Evolutionary conservation across 2,113 vertebrate species (phyloP).

Genomic region (Atlantisia rogersi): DNA sequence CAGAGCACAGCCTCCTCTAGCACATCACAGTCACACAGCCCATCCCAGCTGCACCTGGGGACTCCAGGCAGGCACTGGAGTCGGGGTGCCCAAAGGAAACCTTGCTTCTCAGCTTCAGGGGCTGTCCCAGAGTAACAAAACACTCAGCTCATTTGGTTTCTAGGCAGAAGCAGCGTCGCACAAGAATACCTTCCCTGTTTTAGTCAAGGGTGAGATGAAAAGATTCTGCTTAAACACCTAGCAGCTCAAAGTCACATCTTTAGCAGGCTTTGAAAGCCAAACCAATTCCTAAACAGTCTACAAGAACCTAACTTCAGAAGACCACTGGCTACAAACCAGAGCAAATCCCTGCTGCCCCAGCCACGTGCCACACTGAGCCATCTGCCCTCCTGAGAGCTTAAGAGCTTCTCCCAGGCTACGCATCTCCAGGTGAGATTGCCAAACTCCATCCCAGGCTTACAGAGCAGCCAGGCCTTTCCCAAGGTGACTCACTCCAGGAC

Average conservation of each 20-base stretch:
- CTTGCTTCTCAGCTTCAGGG: background rate
- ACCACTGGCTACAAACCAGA: background rate
- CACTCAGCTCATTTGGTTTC: background rate
- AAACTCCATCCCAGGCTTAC: background rate
- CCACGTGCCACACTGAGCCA: accelerated
- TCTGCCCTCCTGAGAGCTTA: accelerated
- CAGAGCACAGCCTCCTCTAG: background rate
- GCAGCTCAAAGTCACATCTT: background rate
- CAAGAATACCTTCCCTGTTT: background rate
- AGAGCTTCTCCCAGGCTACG: background rate
- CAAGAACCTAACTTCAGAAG: background rate
- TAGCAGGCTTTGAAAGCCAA: background rate
- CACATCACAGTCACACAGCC: background rate
- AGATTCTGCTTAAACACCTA: background rate
- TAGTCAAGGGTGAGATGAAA: background rate
- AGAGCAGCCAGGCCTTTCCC: background rate
- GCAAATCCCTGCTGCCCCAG: accelerated
- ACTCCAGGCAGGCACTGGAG: too few species aligned
- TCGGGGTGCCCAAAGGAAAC: background rate
- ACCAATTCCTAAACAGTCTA: background rate
- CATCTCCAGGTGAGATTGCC: background rate
- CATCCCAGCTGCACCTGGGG: accelerated
- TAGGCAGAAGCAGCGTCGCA: background rate
- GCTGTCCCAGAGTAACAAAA: background rate
- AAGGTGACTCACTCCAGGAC: background rate